phyloP scores from a whole-genome alignment of 2,113 vertebrate genomes.

The Amazona guildingii region DNA sequence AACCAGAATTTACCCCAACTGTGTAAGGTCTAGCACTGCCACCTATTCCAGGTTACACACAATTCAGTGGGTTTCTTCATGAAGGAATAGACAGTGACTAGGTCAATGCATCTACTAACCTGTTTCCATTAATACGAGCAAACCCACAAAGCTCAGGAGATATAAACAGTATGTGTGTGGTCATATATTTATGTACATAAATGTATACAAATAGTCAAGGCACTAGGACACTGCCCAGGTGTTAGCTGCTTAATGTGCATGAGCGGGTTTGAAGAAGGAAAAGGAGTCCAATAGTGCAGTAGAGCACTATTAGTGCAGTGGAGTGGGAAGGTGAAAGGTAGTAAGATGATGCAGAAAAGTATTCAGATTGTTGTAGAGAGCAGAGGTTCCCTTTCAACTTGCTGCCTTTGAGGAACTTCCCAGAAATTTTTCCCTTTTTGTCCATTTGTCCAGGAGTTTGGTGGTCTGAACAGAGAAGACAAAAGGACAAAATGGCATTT shows the following conservation, averaged over 20 bases:
- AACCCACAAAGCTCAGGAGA: not conserved
- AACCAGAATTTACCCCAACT: not conserved
- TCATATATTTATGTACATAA: not conserved
- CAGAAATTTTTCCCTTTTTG: not conserved
- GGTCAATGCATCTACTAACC: not conserved
- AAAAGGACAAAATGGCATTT: not conserved
- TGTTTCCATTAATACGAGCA: not conserved
- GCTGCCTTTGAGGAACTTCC: not conserved
- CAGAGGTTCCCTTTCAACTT: not conserved
- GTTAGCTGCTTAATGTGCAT: not conserved
- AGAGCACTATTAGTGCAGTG: not conserved
- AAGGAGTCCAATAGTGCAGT: not conserved
- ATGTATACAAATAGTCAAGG: not conserved
- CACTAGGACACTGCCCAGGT: not conserved
- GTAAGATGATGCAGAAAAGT: not conserved
- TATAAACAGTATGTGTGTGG: not conserved
- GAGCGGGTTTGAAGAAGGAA: not conserved
- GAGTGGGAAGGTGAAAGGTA: not conserved
- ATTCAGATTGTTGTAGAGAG: not conserved
- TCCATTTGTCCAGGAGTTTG: not conserved
- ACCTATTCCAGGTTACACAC: not conserved
- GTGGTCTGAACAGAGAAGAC: not conserved
- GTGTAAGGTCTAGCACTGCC: not conserved
- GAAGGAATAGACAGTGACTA: not conserved
- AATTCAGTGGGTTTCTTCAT: not conserved